Percentiles rank a stretch among this genome's conserved stretches.
These are phyloP conservation scores for Sitobion miscanthi DNA, from an alignment of 1,140 invertebrate genomes.

Conservation along the genomic window DNA sequence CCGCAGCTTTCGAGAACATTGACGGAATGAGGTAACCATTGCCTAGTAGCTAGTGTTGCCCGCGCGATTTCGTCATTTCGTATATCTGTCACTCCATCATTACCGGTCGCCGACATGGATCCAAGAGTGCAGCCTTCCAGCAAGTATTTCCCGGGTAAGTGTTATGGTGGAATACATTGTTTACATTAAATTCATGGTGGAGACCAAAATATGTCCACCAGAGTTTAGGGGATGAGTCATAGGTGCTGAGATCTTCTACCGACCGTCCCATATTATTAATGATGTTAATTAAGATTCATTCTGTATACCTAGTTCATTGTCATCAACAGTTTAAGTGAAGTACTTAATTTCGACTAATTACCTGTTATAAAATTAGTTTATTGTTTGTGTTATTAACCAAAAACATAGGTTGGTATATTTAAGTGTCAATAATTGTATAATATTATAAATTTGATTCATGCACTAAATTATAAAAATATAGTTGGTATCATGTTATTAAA, in stretches of 20 bases:
- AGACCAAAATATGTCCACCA: neutral
- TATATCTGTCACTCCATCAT: neutral
- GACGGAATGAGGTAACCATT: constrained; percentile 14
- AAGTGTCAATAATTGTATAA: neutral
- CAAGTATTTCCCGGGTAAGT: constrained; percentile 50
- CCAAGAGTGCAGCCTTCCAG: constrained; percentile 34
- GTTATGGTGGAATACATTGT: neutral
- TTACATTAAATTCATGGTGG: neutral
- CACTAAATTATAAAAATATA: neutral
- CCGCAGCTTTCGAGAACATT: neutral
- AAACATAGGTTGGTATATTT: neutral
- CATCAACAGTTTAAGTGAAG: neutral
- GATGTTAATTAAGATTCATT: neutral
- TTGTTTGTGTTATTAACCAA: neutral
- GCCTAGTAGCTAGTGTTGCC: neutral
- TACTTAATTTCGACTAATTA: neutral
- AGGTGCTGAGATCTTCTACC: neutral
- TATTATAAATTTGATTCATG: neutral
- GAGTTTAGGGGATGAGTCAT: neutral
- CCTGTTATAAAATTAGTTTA: neutral
- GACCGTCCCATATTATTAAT: neutral
- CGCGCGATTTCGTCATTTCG: neutral
- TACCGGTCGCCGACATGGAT: neutral
- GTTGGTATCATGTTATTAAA: neutral
- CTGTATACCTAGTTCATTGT: too few relatives aligned